Percentiles rank a stretch among this genome's conserved stretches.
Conservation (phyloP, 2,113 vertebrate species). For the Neoarius graeffei region DNA sequence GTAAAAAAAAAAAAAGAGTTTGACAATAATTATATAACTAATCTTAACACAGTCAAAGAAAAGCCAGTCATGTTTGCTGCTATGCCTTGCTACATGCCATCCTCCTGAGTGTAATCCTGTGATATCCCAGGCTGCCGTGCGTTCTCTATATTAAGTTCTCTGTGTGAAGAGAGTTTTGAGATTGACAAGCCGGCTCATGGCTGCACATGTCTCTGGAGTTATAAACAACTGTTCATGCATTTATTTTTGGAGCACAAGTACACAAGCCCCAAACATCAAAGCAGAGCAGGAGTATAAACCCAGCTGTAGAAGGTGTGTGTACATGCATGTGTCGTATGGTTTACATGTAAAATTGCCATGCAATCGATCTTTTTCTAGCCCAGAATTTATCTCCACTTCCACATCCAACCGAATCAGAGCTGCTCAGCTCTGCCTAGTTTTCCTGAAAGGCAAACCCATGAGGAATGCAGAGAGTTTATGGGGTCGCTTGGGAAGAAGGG, state of each 20-base stretch:
- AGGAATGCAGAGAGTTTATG: background rate
- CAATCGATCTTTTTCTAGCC: background rate
- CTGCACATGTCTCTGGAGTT: conserved; percentile 42
- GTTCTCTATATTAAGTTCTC: conserved; percentile 24
- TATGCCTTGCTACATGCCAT: background rate
- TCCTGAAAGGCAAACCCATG: background rate
- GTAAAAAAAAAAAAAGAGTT: background rate
- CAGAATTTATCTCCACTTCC: background rate
- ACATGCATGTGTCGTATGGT: conserved; percentile 15
- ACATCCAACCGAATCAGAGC: background rate
- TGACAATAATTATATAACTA: background rate
- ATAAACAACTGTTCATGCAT: conserved; percentile 42
- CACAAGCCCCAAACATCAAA: conserved; percentile 39
- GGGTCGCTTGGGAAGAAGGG: background rate
- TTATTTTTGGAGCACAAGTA: conserved; percentile 49
- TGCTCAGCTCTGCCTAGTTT: background rate
- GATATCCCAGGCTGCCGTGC: background rate
- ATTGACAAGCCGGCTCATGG: conserved; percentile 47
- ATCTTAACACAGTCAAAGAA: background rate
- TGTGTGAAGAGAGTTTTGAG: conserved; percentile 16
- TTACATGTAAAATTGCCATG: background rate
- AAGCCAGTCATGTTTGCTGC: conserved; percentile 2
- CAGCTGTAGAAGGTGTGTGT: conserved; percentile 44
- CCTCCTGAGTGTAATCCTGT: background rate
- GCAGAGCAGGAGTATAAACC: conserved; percentile 30